Conservation (phyloP, 2,113 vertebrate genomes). For the Rhynchomys soricoides region DNA sequence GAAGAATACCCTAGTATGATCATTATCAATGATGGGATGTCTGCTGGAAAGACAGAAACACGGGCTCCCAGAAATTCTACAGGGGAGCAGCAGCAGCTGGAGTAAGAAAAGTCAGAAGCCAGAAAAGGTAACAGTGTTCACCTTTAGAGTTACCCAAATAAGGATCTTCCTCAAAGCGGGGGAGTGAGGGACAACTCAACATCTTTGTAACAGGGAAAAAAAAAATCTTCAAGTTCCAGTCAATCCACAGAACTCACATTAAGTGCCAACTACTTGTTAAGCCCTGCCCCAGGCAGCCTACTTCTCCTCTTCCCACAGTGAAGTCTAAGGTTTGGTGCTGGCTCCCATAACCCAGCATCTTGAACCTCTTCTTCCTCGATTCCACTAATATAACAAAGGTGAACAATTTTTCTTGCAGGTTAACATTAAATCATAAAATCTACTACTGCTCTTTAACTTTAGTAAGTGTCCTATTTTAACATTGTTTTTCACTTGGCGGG, state of each 20-base stretch:
- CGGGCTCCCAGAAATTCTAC: neutral
- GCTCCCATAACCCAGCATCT: neutral
- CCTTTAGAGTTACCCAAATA: conserved; percentile 41
- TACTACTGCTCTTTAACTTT: neutral
- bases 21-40: neutral
- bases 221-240: neutral
- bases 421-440: conserved; percentile 37
- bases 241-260: conserved; percentile 46
- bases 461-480: neutral
- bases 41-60: neutral
- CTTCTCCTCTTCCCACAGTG: neutral
- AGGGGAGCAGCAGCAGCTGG: neutral
- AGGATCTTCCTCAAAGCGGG: conserved; percentile 38
- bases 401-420: neutral
- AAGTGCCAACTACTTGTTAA: neutral
- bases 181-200: too few species aligned
- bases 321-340: neutral
- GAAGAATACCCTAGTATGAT: neutral
- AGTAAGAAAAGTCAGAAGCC: conserved; percentile 12
- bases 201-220: neutral
- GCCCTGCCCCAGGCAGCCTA: neutral
- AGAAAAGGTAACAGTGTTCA: neutral
- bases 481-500: conserved; percentile 38
- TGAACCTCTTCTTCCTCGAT: neutral
- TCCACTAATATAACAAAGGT: neutral